Conservation (phyloP, 1,140 invertebrate species). For the Sycophila sp. region DNA sequence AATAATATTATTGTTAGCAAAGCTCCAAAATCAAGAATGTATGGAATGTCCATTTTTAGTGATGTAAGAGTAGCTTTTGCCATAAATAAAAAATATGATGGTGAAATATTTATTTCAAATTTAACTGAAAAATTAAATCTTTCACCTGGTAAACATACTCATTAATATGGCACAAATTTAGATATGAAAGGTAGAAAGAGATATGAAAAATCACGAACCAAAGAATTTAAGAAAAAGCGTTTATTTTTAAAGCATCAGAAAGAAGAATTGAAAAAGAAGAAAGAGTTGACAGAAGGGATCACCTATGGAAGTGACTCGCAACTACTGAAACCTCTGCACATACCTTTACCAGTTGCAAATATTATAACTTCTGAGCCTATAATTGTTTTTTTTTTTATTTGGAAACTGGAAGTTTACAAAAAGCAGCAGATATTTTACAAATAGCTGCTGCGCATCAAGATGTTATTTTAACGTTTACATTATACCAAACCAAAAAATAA, state of each 20-base stretch:
- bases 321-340: background rate
- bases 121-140: slow-evolving; percentile 10
- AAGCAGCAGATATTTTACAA: slow-evolving; percentile 19
- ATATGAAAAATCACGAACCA: background rate
- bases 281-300: slow-evolving; percentile 3
- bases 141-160: slow-evolving; percentile 8
- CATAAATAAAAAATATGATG: slow-evolving; percentile 36
- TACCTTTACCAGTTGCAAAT: background rate
- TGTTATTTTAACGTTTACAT: slow-evolving; percentile 29
- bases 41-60: slow-evolving; percentile 6
- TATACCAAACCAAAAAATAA: slow-evolving; percentile 23
- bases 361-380: slow-evolving; percentile 17
- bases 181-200: background rate
- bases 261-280: background rate
- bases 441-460: slow-evolving; percentile 18
- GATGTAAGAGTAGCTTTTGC: slow-evolving; percentile 24
- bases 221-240: slow-evolving; percentile 2
- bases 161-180: background rate
- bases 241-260: background rate
- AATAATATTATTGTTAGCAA: slow-evolving; percentile 36
- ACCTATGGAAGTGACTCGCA: slow-evolving; percentile 8
- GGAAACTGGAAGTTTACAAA: slow-evolving; percentile 31
- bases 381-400: slow-evolving; percentile 31
- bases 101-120: slow-evolving; percentile 29
- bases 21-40: slow-evolving; percentile 33